These are phyloP conservation scores for Aleiodes testaceus DNA, from an alignment of 2,888 invertebrate species.

Conservation along the genomic window DNA sequence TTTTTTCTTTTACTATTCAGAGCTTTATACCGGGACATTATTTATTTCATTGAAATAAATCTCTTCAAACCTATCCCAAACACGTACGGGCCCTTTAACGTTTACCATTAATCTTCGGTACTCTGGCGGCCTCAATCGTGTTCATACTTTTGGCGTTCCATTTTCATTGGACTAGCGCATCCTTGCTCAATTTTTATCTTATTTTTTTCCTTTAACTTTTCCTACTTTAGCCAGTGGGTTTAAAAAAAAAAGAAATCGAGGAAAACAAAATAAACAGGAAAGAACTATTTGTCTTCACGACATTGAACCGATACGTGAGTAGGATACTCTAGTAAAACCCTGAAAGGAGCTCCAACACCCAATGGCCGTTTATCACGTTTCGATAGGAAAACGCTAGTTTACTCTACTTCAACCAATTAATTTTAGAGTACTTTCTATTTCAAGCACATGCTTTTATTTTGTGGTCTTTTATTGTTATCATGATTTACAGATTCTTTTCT, in stretches of 20 bases:
- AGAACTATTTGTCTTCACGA: slow-evolving; percentile 49
- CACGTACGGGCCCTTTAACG: slow-evolving; percentile 9
- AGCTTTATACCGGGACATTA: neutral
- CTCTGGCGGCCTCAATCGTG: slow-evolving; percentile 20
- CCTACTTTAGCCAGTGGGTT: neutral
- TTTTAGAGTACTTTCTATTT: slow-evolving; percentile 25
- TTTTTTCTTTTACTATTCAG: neutral
- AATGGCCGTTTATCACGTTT: slow-evolving; percentile 42
- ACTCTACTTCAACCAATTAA: slow-evolving; percentile 41
- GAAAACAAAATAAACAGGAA: slow-evolving; percentile 38
- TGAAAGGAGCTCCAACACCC: neutral
- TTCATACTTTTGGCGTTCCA: slow-evolving; percentile 16
- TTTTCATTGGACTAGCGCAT: neutral
- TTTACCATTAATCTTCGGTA: slow-evolving; percentile 14
- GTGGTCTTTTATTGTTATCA: too few relatives aligned
- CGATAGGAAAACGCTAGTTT: slow-evolving; percentile 29
- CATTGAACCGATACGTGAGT: slow-evolving; percentile 42
- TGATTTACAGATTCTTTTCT: too few relatives aligned
- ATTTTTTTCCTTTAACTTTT: neutral
- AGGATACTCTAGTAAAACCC: neutral
- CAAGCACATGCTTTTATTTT: neutral
- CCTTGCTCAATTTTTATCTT: slow-evolving; percentile 1
- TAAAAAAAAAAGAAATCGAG: neutral
- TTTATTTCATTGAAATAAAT: slow-evolving; percentile 20
- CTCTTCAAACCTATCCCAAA: slow-evolving; percentile 8